Conservation (phyloP, 2,888 invertebrate species). For the Lamproptera curius region DNA sequence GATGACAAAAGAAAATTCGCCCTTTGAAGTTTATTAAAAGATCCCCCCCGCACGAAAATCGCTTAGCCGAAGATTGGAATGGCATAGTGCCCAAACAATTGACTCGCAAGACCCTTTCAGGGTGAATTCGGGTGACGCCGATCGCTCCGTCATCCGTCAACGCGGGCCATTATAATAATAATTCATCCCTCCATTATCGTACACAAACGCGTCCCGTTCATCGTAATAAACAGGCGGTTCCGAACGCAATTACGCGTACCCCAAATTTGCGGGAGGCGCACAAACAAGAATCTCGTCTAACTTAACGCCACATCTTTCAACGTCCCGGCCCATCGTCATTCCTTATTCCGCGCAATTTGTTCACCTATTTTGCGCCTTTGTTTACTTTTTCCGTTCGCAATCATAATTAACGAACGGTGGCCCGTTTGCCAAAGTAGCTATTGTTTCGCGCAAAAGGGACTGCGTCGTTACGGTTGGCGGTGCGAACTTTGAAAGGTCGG, state of each 20-base stretch:
- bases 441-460: constrained; percentile 10
- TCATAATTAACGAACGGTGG: constrained; percentile 11
- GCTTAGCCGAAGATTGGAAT: too few relatives aligned
- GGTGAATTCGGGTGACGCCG: not conserved
- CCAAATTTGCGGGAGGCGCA: constrained; percentile 14
- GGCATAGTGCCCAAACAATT: too few relatives aligned
- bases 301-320: constrained; percentile 21
- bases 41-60: too few relatives aligned
- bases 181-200: not conserved
- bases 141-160: not conserved
- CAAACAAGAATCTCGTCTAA: constrained; percentile 19
- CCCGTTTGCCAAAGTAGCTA: constrained; percentile 10
- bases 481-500: not conserved
- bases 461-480: not conserved
- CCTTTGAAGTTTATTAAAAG: too few relatives aligned
- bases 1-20: too few relatives aligned
- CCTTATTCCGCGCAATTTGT: constrained; percentile 19
- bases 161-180: not conserved
- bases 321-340: constrained; percentile 13
- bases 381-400: constrained; percentile 8
- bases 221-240: constrained; percentile 14
- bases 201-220: not conserved
- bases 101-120: too few relatives aligned
- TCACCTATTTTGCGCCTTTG: constrained; percentile 13
- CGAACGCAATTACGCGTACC: constrained; percentile 18